Evolutionary conservation across 2,113 vertebrate genomes (phyloP).

Genomic region (Microcebus murinus): DNA sequence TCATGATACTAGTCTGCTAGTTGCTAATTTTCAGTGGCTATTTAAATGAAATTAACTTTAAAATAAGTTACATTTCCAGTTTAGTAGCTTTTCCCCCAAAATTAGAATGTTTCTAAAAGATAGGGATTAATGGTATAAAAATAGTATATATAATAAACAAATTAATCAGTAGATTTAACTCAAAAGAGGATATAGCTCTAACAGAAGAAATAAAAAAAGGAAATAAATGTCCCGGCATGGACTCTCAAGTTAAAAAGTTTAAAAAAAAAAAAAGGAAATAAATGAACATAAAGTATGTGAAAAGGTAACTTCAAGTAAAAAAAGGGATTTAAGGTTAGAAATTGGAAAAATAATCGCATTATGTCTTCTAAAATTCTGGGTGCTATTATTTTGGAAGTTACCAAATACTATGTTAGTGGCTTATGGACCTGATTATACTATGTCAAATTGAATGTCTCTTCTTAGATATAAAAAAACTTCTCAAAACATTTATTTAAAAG

Average conservation of each 20-base stretch:
- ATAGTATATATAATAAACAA: not conserved
- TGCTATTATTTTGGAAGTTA: not conserved
- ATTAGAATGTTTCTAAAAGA: not conserved
- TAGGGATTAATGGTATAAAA: not conserved
- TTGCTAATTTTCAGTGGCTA: conserved; percentile 5
- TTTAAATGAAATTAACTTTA: conserved; percentile 42
- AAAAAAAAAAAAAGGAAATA: not conserved
- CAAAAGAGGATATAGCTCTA: not conserved
- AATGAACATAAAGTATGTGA: not conserved
- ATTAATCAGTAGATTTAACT: not conserved
- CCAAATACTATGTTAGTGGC: not conserved
- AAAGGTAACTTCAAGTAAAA: not conserved
- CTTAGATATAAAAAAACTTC: not conserved
- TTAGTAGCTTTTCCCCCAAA: not conserved
- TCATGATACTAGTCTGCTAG: not conserved
- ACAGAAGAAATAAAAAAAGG: not conserved
- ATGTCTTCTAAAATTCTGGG: not conserved
- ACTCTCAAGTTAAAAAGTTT: too few species aligned
- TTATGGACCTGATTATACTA: not conserved
- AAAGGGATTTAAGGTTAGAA: not conserved
- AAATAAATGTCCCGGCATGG: too few species aligned
- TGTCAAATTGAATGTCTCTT: not conserved
- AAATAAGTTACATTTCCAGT: not conserved
- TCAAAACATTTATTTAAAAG: conserved; percentile 14
- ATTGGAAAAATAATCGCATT: not conserved